A percentile compares a stretch with the other conserved stretches of the same genome.
Evolutionary conservation across 2,888 invertebrate species (phyloP).

Genomic region (Papilio gigon): DNA sequence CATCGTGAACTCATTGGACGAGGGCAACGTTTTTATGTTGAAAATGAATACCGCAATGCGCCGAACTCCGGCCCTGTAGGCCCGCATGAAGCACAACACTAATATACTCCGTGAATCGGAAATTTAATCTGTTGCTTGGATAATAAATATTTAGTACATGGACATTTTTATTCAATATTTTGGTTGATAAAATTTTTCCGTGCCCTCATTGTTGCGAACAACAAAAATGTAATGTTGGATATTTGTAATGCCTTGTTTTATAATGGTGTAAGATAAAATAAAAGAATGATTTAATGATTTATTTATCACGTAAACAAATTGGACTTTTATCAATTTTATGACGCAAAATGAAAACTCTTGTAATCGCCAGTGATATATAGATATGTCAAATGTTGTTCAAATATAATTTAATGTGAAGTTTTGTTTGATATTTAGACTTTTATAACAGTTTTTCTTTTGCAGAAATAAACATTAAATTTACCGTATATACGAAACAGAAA

Average conservation of each 20-base stretch:
- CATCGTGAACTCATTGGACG: conserved; percentile 27
- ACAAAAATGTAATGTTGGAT: background rate
- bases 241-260: conserved; percentile 6
- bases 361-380: too few relatives aligned
- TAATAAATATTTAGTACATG: conserved; percentile 28
- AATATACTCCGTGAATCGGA: conserved; percentile 39
- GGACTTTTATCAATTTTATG: background rate
- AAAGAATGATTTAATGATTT: conserved; percentile 4
- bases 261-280: background rate
- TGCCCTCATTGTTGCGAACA: conserved; percentile 16
- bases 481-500: background rate
- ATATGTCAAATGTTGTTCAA: too few relatives aligned
- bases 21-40: conserved; percentile 32
- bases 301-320: conserved; percentile 5
- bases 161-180: conserved; percentile 26
- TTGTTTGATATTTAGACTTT: too few relatives aligned
- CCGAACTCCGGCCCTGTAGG: conserved; percentile 29
- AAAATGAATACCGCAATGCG: conserved; percentile 40
- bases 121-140: conserved; percentile 38
- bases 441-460: too few relatives aligned
- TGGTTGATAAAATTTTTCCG: conserved; percentile 8
- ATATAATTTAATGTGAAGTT: too few relatives aligned
- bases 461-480: too few relatives aligned
- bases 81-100: conserved; percentile 39
- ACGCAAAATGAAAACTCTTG: background rate